Conservation (phyloP, 2,797 vertebrate genomes). For the Enteromius trimaculatus region DNA sequence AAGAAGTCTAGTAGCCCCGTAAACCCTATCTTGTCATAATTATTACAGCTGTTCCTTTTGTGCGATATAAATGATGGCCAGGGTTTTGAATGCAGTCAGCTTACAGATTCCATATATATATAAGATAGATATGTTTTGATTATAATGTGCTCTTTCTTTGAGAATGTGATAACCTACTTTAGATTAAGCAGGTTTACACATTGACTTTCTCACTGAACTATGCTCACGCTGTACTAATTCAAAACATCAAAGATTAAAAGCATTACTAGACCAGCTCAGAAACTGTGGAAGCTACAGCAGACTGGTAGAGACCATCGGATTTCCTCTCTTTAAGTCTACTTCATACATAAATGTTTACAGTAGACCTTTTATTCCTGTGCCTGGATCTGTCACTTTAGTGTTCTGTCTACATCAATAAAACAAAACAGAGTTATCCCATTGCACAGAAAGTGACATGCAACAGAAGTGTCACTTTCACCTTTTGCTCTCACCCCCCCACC, state of each 20-base stretch:
- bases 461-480: slow-evolving; percentile 25
- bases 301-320: not conserved
- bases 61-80: not conserved
- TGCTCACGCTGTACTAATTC: not conserved
- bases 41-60: not conserved
- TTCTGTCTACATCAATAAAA: not conserved
- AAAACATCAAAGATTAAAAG: not conserved
- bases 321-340: slow-evolving; percentile 6
- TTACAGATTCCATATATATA: not conserved
- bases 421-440: slow-evolving; percentile 3
- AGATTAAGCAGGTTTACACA: slow-evolving; percentile 18
- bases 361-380: slow-evolving; percentile 7
- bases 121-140: not conserved
- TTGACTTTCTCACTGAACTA: slow-evolving; percentile 25
- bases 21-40: not conserved
- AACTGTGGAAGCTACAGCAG: slow-evolving; percentile 1
- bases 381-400: slow-evolving; percentile 7
- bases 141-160: not conserved
- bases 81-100: not conserved
- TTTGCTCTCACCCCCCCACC: not conserved
- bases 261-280: not conserved
- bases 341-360: slow-evolving; percentile 36
- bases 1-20: not conserved
- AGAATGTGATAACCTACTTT: not conserved
- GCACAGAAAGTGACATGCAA: slow-evolving; percentile 33